Percentiles rank a stretch among this genome's conserved stretches.
Evolutionary conservation across 2,888 invertebrate species (phyloP).

Genomic region (Myopa tessellatipennis): DNA sequence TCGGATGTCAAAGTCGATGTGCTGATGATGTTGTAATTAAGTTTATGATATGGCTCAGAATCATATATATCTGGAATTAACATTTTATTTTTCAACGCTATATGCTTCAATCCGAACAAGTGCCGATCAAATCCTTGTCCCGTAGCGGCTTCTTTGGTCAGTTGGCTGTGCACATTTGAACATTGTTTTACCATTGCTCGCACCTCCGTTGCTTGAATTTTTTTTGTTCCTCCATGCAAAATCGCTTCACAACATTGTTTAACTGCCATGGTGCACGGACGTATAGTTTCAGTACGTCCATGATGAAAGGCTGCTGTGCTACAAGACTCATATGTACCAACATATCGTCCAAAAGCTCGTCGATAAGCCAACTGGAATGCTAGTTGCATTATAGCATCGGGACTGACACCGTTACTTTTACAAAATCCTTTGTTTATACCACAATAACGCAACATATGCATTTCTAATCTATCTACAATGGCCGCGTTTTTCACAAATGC

Average conservation of each 20-base stretch:
- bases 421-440: conserved; percentile 84
- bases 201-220: conserved; percentile 69
- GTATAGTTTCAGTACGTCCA: conserved; percentile 95
- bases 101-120: conserved; percentile 84
- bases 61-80: conserved; percentile 70
- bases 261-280: conserved; percentile 90
- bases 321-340: conserved; percentile 96
- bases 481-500: conserved; percentile 74
- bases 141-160: conserved; percentile 96
- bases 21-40: conserved; percentile 92
- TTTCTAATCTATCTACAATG: conserved; percentile 69
- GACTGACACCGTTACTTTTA: conserved; percentile 87
- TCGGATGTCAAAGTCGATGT: conserved; percentile 94
- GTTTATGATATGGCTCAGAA: conserved; percentile 80
- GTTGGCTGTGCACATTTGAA: conserved; percentile 81
- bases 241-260: conserved; percentile 78
- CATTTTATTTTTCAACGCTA: conserved; percentile 74
- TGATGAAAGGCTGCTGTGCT: conserved; percentile 97
- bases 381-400: conserved; percentile 96
- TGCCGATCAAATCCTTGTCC: conserved; percentile 98
- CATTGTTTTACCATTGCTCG: conserved; percentile 81
- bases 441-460: conserved; percentile 75
- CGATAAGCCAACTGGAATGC: conserved; percentile 92
- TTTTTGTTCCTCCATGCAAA: conserved; percentile 56
- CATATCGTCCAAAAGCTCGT: conserved; percentile 77